Conservation (phyloP, 2,888 invertebrate genomes). For the Coecobrya sp. region DNA sequence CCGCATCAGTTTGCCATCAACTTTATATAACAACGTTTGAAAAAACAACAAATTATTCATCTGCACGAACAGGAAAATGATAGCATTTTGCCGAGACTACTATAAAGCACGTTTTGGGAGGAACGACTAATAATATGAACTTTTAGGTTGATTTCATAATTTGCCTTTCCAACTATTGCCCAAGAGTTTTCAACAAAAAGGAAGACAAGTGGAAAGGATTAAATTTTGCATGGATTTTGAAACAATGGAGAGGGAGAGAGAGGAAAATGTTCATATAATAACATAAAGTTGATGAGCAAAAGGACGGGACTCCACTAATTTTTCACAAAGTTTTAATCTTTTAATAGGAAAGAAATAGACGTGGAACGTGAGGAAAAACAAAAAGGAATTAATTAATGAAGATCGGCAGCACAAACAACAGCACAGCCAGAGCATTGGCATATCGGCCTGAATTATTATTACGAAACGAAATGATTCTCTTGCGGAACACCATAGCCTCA, state of each 20-base stretch:
- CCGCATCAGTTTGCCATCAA: neutral
- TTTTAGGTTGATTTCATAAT: neutral
- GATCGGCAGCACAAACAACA: neutral
- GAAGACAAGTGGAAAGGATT: slow-evolving; percentile 30
- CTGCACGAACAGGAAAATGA: neutral
- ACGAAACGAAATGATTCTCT: neutral
- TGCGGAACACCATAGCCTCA: neutral
- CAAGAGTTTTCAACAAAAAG: neutral
- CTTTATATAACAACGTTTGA: neutral
- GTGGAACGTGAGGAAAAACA: slow-evolving; percentile 54
- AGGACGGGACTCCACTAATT: neutral
- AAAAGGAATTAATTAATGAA: slow-evolving; percentile 43
- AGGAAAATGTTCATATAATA: no score
- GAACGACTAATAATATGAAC: neutral
- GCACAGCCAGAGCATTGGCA: no score
- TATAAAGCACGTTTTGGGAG: neutral
- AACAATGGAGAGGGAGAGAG: neutral
- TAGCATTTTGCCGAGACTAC: no score
- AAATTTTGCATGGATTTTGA: neutral
- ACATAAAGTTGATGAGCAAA: neutral
- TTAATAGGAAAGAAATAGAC: neutral
- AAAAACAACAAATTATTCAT: neutral
- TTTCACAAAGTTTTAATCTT: slow-evolving; percentile 13
- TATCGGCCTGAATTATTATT: neutral
- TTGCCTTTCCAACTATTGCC: neutral